Base-by-base conservation (phyloP, 92 coral and sea anemone genomes). In the Phenganax marumi region DNA sequence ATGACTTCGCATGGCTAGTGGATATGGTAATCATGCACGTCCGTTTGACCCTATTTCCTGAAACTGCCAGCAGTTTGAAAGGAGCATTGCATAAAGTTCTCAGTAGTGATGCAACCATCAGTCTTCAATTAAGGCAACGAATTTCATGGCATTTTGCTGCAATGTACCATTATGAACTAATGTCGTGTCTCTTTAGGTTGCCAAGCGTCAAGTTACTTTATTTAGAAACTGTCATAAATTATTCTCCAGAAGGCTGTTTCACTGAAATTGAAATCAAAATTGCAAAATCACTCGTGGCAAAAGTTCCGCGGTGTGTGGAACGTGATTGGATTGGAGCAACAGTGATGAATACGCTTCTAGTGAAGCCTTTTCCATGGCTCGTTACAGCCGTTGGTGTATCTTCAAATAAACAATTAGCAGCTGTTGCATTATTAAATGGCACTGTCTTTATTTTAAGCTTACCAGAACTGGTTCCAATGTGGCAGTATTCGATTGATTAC, bases 211-310 rank as follows among this genome's bases (percentile, higher is more conserved):
- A 26, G 7, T 64, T 26, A 1, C 8, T 7, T 64, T 64, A 64
- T 19, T 64, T 64, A 64, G 0, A 64, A 22, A 64, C 8, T 64
- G 47, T 64, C 12, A 13, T 64, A 23, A 26, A 46, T 3, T 49
- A 26, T 23, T 64, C 70, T 64, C 70, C 70, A 7, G 33, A 64
- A 64, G 70, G 46, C 47, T 64, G 8, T 64, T 64, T 64, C 70
- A 64, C 47, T 16, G 70, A 64, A 23, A 16, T 23, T 1, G 70
- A 64, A 49, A 64, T 23, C 17, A 64, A 26, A 26, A 64, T 64
- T 64, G 70, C 70, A 23, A 7, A 64, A 49, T 64, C 70, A 49
- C 46, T 64, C 33, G 24, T 64, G 33, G 24, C 48, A 5, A 64
- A 23, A 18, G 14, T 16, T 18, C 4, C 70, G 14, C 12, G 11